Evolutionary conservation across 2,113 vertebrate genomes (phyloP), one percentile per base, ranked within the genome.

Genomic region (Lasiurus cinereus): DNA sequence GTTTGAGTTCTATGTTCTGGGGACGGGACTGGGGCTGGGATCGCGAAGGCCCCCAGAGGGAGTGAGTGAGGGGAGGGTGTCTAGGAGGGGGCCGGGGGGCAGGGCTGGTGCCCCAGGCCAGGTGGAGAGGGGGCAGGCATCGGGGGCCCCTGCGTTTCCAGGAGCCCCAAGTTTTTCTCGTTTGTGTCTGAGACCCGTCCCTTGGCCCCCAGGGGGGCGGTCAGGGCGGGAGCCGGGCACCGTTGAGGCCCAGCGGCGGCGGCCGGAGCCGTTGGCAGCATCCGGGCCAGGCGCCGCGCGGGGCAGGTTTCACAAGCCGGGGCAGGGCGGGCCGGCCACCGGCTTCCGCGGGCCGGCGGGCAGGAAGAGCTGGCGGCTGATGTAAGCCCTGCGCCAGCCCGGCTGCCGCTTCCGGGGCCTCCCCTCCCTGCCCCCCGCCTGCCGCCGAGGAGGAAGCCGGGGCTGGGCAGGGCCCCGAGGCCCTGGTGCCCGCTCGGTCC

Each of bases 231-330:
- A 13, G 24, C 5, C 50, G 46, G 88, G 82, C 0, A 0, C 54
- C 21, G 22, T 54, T 48, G 88, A 73, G 62, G 62, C 36, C 62
- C 12, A 15, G 2, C 64, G 12, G 54, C 54, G 84, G 90, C 16
- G 0, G 87, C 4, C 3, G 46, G 74, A 94, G 73, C 93, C 93
- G 95, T 97, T 98, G 82, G 94, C 0, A 9, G 77, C 92, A 95
- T 3, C 7, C 66, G 56, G 64, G 56, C 50, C 31, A 59, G 92
- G 83, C 79, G 89, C 83, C 0, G 46, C 46, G 46, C 97, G 91
- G 88, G 96, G 95, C 86, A 8, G 93, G 93, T 98, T 98, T 98
- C 98, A 93, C 95, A 97, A 98, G 98, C 46, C 59, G 0, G 0
- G 96, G 97, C 97, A 96, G 83, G 88, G 89, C 18, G n/a, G 62